Evolutionary conservation across 1,140 invertebrate species (phyloP).

Genomic region (Drosophila auraria): DNA sequence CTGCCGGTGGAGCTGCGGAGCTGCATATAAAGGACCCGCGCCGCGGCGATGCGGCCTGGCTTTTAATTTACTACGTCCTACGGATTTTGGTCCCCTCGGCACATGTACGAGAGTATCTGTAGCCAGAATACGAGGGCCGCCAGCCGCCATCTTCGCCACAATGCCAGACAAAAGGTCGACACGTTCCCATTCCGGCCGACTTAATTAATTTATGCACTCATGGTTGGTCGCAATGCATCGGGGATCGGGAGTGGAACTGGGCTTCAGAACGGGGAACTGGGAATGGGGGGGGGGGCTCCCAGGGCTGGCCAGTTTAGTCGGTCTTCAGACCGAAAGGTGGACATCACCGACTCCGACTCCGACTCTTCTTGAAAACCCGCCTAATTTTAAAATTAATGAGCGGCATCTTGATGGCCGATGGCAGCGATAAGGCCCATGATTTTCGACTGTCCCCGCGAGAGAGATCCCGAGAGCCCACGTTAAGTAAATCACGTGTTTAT

Average conservation of each 20-base stretch:
- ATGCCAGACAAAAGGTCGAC: constrained; percentile 85
- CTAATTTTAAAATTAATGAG: constrained; percentile 85
- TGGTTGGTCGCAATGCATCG: constrained; percentile 71
- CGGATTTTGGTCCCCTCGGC: constrained; percentile 48
- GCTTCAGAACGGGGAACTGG: background rate
- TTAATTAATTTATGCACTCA: constrained; percentile 85
- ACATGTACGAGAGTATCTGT: constrained; percentile 34
- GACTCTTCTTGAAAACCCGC: constrained; percentile 78
- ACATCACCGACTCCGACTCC: constrained; percentile 50
- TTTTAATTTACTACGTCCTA: constrained; percentile 82
- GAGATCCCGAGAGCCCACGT: constrained; percentile 46
- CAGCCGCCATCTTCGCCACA: constrained; percentile 72
- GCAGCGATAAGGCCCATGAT: constrained; percentile 79
- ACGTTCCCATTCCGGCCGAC: constrained; percentile 82
- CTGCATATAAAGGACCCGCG: constrained; percentile 72
- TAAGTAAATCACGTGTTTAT: constrained; percentile 82
- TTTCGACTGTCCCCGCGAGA: constrained; percentile 64
- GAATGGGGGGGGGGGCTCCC: constrained; percentile 5
- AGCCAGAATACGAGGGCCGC: constrained; percentile 27
- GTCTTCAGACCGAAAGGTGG: constrained; percentile 60
- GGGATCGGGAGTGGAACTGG: constrained; percentile 9
- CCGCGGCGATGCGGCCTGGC: constrained; percentile 66
- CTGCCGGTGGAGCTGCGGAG: constrained; percentile 15
- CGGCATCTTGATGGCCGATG: constrained; percentile 85
- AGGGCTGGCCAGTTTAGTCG: constrained; percentile 55